These are phyloP conservation scores for Hydropsyche betteni DNA, from an alignment of 2,888 invertebrate genomes.

Conservation along the genomic window DNA sequence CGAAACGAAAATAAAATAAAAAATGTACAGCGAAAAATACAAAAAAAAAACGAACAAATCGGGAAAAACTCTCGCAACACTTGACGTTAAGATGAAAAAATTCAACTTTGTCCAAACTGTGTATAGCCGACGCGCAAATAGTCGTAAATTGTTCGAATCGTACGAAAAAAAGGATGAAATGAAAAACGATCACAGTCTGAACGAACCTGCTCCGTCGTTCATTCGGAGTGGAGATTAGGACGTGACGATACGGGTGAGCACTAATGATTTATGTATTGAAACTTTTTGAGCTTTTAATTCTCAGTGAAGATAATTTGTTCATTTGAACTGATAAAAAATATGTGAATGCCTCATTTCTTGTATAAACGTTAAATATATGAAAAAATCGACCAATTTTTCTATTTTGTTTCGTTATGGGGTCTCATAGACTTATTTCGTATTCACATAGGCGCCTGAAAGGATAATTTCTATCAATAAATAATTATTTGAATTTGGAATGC, in stretches of 20 bases:
- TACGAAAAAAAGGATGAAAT: neutral
- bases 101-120: constrained; percentile 10
- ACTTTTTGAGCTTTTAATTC: neutral
- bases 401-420: too few relatives aligned
- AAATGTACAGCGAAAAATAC: constrained; percentile 8
- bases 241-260: neutral
- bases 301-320: too few relatives aligned
- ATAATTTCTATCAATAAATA: too few relatives aligned
- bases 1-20: constrained; percentile 5
- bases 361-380: too few relatives aligned
- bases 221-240: neutral
- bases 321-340: too few relatives aligned
- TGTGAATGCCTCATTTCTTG: too few relatives aligned
- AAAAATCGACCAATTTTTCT: too few relatives aligned
- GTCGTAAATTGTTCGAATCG: constrained; percentile 14
- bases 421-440: too few relatives aligned
- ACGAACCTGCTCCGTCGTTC: neutral
- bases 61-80: constrained; percentile 13
- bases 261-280: constrained; percentile 13
- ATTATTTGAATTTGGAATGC: too few relatives aligned
- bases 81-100: constrained; percentile 27
- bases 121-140: constrained; percentile 11
- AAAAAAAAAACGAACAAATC: constrained; percentile 24
- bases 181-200: constrained; percentile 11
- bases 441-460: too few relatives aligned